These are phyloP conservation scores for Pao palembangensis DNA, from an alignment of 2,113 vertebrate genomes.

Conservation along the genomic window DNA sequence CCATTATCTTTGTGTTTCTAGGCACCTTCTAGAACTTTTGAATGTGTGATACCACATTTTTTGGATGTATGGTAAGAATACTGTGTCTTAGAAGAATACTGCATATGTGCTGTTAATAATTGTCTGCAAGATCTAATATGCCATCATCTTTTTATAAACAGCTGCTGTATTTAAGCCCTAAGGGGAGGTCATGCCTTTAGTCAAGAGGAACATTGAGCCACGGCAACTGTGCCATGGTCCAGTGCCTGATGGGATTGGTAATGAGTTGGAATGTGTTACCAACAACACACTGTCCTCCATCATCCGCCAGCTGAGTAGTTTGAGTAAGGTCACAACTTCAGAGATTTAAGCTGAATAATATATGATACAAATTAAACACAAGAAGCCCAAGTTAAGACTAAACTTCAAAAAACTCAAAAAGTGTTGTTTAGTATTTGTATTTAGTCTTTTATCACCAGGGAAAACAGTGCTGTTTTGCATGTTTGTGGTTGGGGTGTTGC, in stretches of 20 bases:
- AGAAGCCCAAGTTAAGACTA: no score
- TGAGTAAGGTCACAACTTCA: conserved; percentile 80
- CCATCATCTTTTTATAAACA: conserved; percentile 8
- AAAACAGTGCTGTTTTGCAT: no score
- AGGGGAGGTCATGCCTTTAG: conserved; percentile 84
- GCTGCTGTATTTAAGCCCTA: conserved; percentile 33
- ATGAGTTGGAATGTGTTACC: conserved; percentile 83
- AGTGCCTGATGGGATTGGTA: conserved; percentile 85
- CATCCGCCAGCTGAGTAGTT: conserved; percentile 93
- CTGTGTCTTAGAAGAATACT: neutral
- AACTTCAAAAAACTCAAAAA: no score
- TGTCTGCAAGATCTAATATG: neutral
- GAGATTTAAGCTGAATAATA: neutral
- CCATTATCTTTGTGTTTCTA: neutral
- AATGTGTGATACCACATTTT: neutral
- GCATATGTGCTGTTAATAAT: no score
- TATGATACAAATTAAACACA: neutral
- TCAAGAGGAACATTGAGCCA: conserved; percentile 92
- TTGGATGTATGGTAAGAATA: neutral
- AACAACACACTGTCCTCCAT: conserved; percentile 86
- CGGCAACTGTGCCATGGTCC: conserved; percentile 85
- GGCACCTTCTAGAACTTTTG: neutral
- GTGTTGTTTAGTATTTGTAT: no score
- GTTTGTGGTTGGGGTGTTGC: no score
- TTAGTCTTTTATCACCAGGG: no score